These are phyloP conservation scores for Drosophila paucipuncta DNA, from an alignment of 2,888 invertebrate genomes.

Conservation along the genomic window DNA sequence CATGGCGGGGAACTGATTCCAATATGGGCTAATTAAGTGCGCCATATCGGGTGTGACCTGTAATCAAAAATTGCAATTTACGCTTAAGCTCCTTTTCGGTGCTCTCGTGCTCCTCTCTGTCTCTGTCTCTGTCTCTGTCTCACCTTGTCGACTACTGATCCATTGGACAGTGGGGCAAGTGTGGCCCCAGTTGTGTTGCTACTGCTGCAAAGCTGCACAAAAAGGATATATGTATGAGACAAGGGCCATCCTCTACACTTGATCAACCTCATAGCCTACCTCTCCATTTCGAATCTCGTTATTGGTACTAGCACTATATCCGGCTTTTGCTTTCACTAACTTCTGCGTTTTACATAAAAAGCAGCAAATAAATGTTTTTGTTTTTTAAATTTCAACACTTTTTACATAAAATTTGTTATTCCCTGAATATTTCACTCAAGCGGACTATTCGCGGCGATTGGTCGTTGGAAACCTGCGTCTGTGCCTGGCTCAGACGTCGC, in stretches of 20 bases:
- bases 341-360: slow-evolving; percentile 77
- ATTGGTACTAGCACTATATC: slow-evolving; percentile 63
- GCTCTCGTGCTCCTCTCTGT: background rate
- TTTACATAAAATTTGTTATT: slow-evolving; percentile 57
- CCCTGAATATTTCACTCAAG: slow-evolving; percentile 72
- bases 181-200: slow-evolving; percentile 84
- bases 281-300: slow-evolving; percentile 72
- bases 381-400: slow-evolving; percentile 73
- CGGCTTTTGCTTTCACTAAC: slow-evolving; percentile 56
- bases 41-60: slow-evolving; percentile 88
- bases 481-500: slow-evolving; percentile 33
- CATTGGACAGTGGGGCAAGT: slow-evolving; percentile 86
- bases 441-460: slow-evolving; percentile 82
- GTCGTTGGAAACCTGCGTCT: slow-evolving; percentile 78
- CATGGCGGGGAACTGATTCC: slow-evolving; percentile 96
- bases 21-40: slow-evolving; percentile 89
- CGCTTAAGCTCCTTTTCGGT: background rate
- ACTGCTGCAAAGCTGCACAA: slow-evolving; percentile 63
- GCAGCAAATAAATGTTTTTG: slow-evolving; percentile 70
- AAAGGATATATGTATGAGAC: background rate
- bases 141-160: slow-evolving; percentile 93
- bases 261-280: slow-evolving; percentile 57
- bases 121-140: background rate
- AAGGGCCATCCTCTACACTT: background rate
- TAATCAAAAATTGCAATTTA: background rate